phyloP scores from a whole-genome alignment of 1,140 invertebrate genomes.

The Drosophila mauritiana region DNA sequence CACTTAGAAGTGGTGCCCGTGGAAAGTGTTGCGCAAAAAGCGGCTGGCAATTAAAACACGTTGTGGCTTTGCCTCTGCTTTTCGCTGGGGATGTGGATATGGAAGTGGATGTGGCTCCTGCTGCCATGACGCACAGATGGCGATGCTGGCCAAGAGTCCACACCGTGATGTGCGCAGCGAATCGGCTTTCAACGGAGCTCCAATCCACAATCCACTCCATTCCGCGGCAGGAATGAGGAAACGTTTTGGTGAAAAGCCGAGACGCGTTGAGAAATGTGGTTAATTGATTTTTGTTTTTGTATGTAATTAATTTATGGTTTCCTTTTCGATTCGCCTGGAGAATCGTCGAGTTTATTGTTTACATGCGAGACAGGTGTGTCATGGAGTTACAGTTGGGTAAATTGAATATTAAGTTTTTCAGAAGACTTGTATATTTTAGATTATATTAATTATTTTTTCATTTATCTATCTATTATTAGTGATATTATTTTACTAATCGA shows the following conservation, averaged over 20 bases:
- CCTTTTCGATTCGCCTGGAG: constrained; percentile 8
- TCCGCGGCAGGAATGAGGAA: constrained; percentile 71
- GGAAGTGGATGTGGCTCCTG: constrained; percentile 29
- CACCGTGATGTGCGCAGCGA: constrained; percentile 65
- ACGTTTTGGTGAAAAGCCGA: constrained; percentile 75
- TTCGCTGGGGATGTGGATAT: constrained; percentile 19
- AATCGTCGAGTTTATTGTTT: constrained; percentile 10
- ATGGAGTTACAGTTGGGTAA: not conserved
- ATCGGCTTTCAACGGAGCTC: constrained; percentile 63
- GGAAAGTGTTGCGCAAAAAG: constrained; percentile 82
- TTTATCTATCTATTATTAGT: too few relatives aligned
- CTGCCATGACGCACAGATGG: constrained; percentile 73
- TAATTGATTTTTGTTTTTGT: constrained; percentile 71
- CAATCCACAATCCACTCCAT: constrained; percentile 22
- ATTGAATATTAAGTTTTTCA: not conserved
- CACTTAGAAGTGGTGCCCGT: constrained; percentile 72
- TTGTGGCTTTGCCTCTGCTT: constrained; percentile 39
- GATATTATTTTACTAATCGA: not conserved
- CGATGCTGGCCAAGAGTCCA: constrained; percentile 38
- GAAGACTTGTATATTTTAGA: too few relatives aligned
- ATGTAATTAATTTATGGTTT: constrained; percentile 50
- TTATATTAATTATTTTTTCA: too few relatives aligned
- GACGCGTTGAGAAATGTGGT: constrained; percentile 76
- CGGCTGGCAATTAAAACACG: constrained; percentile 81
- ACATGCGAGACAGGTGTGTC: constrained; percentile 21